Conservation (phyloP, 2,113 vertebrate species). For the Tiliqua scincoides region DNA sequence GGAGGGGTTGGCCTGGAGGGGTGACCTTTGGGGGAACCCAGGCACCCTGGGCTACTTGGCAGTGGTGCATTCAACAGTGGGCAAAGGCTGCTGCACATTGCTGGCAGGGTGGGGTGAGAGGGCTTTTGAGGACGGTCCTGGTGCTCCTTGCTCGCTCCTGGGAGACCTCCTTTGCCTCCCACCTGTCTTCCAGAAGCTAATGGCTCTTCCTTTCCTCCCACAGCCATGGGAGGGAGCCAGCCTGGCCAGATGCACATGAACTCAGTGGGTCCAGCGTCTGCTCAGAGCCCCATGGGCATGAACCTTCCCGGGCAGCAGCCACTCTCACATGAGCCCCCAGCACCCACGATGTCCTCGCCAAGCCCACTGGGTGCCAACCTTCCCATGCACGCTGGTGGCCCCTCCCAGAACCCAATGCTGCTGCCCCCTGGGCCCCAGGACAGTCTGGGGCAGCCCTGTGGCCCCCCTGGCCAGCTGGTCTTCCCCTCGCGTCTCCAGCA, state of each 20-base stretch:
- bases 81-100: too few relatives aligned
- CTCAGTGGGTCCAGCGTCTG: constrained; percentile 81
- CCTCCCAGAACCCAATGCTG: constrained; percentile 80
- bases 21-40: too few relatives aligned
- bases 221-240: constrained; percentile 85
- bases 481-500: constrained; percentile 82
- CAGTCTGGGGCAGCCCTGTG: constrained; percentile 78
- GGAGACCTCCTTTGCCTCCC: neutral
- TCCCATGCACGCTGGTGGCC: constrained; percentile 82
- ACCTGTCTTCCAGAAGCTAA: constrained; percentile 3
- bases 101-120: too few relatives aligned
- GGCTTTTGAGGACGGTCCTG: too few relatives aligned
- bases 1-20: too few relatives aligned
- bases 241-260: constrained; percentile 86
- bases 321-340: constrained; percentile 87
- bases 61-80: too few relatives aligned
- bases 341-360: constrained; percentile 87
- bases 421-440: constrained; percentile 81
- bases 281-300: constrained; percentile 92
- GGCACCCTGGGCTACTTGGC: too few relatives aligned
- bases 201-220: neutral
- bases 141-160: neutral
- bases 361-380: constrained; percentile 87
- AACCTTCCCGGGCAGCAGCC: constrained; percentile 87
- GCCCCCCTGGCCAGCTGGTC: constrained; percentile 78